Conservation (phyloP, 1,140 invertebrate genomes). For the Achatina immaculata region DNA sequence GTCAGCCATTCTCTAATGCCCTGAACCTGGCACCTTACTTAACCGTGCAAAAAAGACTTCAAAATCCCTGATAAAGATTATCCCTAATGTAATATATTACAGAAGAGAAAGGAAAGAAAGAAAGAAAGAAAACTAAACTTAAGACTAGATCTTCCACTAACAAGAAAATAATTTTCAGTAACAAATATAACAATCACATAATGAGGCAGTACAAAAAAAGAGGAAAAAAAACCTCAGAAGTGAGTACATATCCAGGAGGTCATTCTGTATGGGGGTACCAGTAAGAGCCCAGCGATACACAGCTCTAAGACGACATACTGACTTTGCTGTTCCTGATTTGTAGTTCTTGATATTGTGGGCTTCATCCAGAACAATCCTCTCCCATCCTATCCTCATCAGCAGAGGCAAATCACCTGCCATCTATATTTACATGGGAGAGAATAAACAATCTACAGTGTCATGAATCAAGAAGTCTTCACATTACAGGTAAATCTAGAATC, state of each 20-base stretch:
- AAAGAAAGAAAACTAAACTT: too few species aligned
- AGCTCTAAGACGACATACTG: constrained; percentile 75
- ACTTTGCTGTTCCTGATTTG: constrained; percentile 81
- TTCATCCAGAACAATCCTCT: constrained; percentile 91
- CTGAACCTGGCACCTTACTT: too few species aligned
- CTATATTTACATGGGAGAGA: background rate
- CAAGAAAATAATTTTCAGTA: too few species aligned
- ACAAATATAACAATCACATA: too few species aligned
- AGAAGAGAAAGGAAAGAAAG: too few species aligned
- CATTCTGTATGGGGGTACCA: constrained; percentile 96
- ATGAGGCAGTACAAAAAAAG: too few species aligned
- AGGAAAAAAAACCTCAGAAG: background rate
- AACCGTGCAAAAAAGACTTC: too few species aligned
- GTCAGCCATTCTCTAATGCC: too few species aligned
- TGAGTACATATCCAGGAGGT: constrained; percentile 89
- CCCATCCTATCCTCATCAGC: constrained; percentile 81
- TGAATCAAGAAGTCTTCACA: too few species aligned
- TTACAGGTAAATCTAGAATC: background rate
- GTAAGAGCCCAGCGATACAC: constrained; percentile 86
- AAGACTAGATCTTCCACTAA: too few species aligned
- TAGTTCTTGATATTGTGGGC: constrained; percentile 92
- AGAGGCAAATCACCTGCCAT: constrained; percentile 47
- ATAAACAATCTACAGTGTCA: background rate
- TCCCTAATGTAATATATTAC: too few species aligned
- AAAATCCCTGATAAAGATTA: too few species aligned